These are phyloP conservation scores for Automeris io DNA, from an alignment of 2,888 invertebrate species.

Conservation along the genomic window DNA sequence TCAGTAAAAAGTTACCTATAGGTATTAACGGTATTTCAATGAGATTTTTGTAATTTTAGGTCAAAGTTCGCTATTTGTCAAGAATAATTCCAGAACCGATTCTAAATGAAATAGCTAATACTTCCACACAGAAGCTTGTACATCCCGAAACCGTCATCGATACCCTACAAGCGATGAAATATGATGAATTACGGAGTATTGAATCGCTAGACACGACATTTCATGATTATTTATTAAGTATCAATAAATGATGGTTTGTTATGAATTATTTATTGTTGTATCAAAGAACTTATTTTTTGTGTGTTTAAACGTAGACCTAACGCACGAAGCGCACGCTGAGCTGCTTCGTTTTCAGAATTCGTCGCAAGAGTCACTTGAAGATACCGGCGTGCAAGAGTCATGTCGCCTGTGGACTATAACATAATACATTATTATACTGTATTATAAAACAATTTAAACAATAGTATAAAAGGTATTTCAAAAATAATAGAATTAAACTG, in stretches of 20 bases:
- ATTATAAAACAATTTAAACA: no score
- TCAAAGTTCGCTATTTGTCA: neutral
- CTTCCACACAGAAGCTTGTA: slow-evolving; percentile 24
- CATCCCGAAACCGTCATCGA: slow-evolving; percentile 56
- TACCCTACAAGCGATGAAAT: slow-evolving; percentile 41
- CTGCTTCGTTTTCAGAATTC: slow-evolving; percentile 49
- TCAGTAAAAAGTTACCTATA: no score
- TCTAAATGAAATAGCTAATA: neutral
- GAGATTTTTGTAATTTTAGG: neutral
- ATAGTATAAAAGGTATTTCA: no score
- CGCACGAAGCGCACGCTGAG: slow-evolving; percentile 45
- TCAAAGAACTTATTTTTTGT: slow-evolving; percentile 17
- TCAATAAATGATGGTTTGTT: slow-evolving; percentile 16
- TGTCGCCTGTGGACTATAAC: slow-evolving; percentile 63
- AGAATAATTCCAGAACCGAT: neutral
- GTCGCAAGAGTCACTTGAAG: slow-evolving; percentile 59
- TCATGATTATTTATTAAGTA: slow-evolving; percentile 35
- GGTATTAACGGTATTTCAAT: no score
- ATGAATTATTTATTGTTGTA: slow-evolving; percentile 6
- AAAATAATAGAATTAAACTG: no score
- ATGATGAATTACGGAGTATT: slow-evolving; percentile 48
- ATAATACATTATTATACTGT: neutral
- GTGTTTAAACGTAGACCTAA: slow-evolving; percentile 39
- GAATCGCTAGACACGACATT: slow-evolving; percentile 48
- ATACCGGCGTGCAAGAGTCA: slow-evolving; percentile 56